phyloP scores from a whole-genome alignment of 2,113 vertebrate species.

The Corynorhinus townsendii region DNA sequence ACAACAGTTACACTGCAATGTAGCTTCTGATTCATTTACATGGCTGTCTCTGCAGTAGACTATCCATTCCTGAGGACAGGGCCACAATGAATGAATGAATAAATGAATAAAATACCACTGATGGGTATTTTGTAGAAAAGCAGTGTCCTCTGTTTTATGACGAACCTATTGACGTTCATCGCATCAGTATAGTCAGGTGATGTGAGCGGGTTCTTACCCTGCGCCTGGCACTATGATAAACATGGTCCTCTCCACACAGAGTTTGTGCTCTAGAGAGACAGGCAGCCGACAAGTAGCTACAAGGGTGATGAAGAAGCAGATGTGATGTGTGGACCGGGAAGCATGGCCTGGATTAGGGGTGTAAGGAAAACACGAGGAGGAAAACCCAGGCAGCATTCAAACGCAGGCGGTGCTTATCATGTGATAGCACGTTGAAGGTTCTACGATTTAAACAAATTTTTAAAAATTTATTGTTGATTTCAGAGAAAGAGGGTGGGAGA shows the following conservation, averaged over 20 bases:
- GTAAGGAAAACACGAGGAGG: neutral
- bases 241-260: neutral
- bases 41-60: neutral
- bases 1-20: fast-evolving
- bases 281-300: neutral
- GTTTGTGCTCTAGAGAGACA: neutral
- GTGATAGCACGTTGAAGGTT: neutral
- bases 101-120: neutral
- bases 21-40: neutral
- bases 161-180: neutral
- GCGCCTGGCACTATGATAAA: neutral
- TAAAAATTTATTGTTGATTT: neutral
- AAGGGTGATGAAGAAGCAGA: neutral
- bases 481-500: neutral
- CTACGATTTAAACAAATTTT: neutral
- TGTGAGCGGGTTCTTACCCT: neutral
- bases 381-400: neutral
- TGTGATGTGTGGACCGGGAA: neutral
- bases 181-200: neutral
- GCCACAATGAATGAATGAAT: neutral
- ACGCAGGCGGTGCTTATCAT: neutral
- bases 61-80: neutral
- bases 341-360: neutral
- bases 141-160: neutral
- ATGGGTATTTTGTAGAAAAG: neutral